Conservation (phyloP, 1,140 invertebrate species). For the Vollenhovia emeryi region DNA sequence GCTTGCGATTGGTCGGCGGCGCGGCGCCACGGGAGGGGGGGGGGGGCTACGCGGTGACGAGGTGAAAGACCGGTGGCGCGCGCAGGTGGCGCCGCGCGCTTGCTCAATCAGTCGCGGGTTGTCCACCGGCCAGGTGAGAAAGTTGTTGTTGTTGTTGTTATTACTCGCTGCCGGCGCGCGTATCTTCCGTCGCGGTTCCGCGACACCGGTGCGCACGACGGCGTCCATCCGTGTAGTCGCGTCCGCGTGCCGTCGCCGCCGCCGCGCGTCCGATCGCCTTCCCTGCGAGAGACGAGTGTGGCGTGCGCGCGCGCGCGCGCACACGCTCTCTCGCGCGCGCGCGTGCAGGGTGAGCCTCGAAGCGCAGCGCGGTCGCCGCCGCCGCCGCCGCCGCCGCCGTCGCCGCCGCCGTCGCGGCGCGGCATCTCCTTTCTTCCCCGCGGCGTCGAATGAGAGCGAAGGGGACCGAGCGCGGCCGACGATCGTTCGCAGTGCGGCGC, state of each 20-base stretch:
- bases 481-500: constrained; percentile 52
- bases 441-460: background rate
- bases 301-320: constrained; percentile 18
- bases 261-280: too few species aligned
- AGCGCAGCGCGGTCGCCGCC: too few species aligned
- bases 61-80: constrained; percentile 62
- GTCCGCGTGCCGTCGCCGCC: too few species aligned
- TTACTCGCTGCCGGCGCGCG: too few species aligned
- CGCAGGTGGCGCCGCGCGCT: constrained; percentile 73
- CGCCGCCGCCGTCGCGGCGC: too few species aligned
- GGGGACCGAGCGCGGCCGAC: background rate
- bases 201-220: constrained; percentile 28
- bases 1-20: background rate
- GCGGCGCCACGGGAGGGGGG: too few species aligned
- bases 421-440: background rate
- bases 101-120: constrained; percentile 63
- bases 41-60: constrained; percentile 21
- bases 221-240: constrained; percentile 9
- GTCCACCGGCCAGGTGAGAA: constrained; percentile 62
- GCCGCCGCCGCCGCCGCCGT: too few species aligned
- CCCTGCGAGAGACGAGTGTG: constrained; percentile 4
- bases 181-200: constrained; percentile 41
- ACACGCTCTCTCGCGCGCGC: too few species aligned
- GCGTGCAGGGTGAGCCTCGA: constrained; percentile 35
- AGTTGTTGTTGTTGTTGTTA: constrained; percentile 49